Conservation (phyloP, 2,888 invertebrate genomes). For the Ectropis crepuscularia region DNA sequence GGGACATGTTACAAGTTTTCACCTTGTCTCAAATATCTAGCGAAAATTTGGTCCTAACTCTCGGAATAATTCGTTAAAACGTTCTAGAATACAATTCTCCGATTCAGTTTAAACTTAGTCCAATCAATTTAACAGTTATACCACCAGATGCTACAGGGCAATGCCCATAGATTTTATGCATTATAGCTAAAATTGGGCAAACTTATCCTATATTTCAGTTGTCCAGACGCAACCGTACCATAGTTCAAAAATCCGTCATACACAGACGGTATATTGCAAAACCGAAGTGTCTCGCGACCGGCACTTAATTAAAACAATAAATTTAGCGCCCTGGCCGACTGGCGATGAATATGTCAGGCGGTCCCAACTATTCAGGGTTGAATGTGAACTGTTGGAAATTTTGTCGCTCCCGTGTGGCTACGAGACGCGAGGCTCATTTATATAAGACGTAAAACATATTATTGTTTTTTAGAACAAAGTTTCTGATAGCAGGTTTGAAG, state of each 20-base stretch:
- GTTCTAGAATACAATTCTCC: too few species aligned
- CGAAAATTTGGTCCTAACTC: neutral
- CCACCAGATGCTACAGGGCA: too few species aligned
- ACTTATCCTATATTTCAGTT: slow-evolving; percentile 29
- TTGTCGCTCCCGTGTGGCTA: slow-evolving; percentile 61
- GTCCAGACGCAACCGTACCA: slow-evolving; percentile 28
- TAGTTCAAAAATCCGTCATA: slow-evolving; percentile 64
- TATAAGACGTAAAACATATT: too few species aligned
- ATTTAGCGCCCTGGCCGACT: slow-evolving; percentile 59
- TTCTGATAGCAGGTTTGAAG: too few species aligned
- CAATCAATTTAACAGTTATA: neutral
- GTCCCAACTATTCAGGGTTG: slow-evolving; percentile 68
- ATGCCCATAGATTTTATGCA: slow-evolving; percentile 8
- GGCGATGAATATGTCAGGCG: slow-evolving; percentile 73
- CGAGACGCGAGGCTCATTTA: slow-evolving; percentile 34
- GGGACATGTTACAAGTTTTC: too few species aligned
- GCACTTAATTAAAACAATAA: slow-evolving; percentile 77
- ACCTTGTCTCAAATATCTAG: too few species aligned
- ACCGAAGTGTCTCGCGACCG: slow-evolving; percentile 61
- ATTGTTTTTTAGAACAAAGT: too few species aligned
- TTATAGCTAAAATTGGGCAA: slow-evolving; percentile 3
- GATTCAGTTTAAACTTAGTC: neutral
- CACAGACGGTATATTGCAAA: slow-evolving; percentile 60
- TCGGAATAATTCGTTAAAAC: too few species aligned
- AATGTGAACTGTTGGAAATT: slow-evolving; percentile 71